Evolutionary conservation across 2,797 vertebrate species (phyloP).

Genomic region (Acomys russatus): DNA sequence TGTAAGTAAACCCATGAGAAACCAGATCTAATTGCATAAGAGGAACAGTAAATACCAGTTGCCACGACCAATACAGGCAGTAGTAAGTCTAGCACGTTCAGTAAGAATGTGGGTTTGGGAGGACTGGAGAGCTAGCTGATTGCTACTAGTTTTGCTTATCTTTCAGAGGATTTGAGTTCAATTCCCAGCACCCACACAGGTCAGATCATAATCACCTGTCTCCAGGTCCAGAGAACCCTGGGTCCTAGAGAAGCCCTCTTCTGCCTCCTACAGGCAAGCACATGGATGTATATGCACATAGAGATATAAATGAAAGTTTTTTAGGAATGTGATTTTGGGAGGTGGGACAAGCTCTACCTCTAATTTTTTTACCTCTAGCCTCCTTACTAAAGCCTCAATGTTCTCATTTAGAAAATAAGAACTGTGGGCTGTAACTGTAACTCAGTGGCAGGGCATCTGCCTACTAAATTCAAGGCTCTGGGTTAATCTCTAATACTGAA

Average conservation of each 20-base stretch:
- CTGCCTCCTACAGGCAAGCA: neutral
- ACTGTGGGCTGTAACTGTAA: too few relatives aligned
- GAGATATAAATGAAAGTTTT: neutral
- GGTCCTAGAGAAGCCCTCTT: neutral
- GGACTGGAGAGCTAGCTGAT: neutral
- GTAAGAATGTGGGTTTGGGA: neutral
- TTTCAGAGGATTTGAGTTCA: neutral
- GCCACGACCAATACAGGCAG: rapidly evolving
- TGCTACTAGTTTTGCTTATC: neutral
- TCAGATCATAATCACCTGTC: neutral
- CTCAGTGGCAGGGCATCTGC: neutral
- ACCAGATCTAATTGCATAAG: neutral
- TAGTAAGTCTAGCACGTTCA: rapidly evolving
- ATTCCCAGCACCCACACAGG: neutral
- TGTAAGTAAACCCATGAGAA: neutral
- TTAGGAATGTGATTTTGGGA: neutral
- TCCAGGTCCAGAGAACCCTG: neutral
- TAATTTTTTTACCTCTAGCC: neutral
- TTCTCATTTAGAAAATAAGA: neutral
- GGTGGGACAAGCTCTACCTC: rapidly evolving
- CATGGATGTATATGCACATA: neutral
- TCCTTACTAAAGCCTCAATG: neutral
- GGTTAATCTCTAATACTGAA: neutral
- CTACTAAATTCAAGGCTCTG: too few relatives aligned
- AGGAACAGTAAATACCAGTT: neutral